Conservation (phyloP, 1,140 invertebrate genomes). For the Caenorhabditis remanei region DNA sequence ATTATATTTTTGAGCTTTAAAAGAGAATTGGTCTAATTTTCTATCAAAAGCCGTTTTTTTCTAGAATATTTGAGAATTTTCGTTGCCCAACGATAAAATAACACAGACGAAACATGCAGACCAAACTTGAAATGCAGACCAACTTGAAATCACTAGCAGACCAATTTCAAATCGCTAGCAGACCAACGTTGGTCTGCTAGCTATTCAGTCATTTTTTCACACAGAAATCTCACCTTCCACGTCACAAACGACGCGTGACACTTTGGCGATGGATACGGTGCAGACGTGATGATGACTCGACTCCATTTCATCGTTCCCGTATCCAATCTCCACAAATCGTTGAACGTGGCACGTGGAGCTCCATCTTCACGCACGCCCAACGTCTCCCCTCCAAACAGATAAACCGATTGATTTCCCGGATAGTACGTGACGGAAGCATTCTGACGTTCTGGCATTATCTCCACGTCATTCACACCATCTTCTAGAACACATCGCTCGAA, state of each 20-base stretch:
- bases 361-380: neutral
- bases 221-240: neutral
- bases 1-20: neutral
- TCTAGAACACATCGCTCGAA: neutral
- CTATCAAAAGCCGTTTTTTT: neutral
- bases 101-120: no score
- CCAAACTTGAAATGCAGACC: no score
- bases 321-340: conserved; percentile 54
- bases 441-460: neutral
- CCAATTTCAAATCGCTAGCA: no score
- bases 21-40: no score
- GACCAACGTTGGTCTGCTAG: no score
- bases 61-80: neutral
- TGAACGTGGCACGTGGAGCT: conserved; percentile 8
- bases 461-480: neutral
- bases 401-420: neutral
- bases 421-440: neutral
- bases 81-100: no score
- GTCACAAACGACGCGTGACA: conserved; percentile 11
- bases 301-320: conserved; percentile 13
- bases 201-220: no score
- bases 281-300: neutral
- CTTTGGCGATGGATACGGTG: conserved; percentile 48
- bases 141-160: no score
- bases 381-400: conserved; percentile 12